phyloP scores from a whole-genome alignment of 2,888 invertebrate species.

The Sinelater perroti region DNA sequence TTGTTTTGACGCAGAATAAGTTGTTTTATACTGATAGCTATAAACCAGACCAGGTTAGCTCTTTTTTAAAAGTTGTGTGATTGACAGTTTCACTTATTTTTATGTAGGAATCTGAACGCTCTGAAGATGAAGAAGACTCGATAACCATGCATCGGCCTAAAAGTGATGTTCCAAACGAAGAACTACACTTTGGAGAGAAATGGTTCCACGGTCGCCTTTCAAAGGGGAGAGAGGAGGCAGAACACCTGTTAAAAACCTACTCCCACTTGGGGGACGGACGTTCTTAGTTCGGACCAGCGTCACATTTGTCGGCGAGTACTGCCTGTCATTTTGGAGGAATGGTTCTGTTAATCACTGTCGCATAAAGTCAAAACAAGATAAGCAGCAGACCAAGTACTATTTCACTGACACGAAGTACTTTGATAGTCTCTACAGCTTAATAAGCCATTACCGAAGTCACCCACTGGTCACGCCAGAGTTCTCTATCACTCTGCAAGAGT shows the following conservation, averaged over 20 bases:
- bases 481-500: slow-evolving; percentile 84
- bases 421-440: slow-evolving; percentile 90
- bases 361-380: slow-evolving; percentile 88
- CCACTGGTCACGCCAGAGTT: slow-evolving; percentile 91
- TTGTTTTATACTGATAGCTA: slow-evolving; percentile 85
- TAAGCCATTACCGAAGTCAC: slow-evolving; percentile 87
- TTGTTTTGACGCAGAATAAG: slow-evolving; percentile 88
- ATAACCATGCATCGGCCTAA: slow-evolving; percentile 64
- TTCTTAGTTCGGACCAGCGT: slow-evolving; percentile 94
- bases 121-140: slow-evolving; percentile 61
- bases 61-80: neutral
- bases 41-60: slow-evolving; percentile 55
- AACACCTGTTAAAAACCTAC: slow-evolving; percentile 77
- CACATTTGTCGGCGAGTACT: slow-evolving; percentile 96
- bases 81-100: neutral
- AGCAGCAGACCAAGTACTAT: slow-evolving; percentile 89
- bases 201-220: slow-evolving; percentile 93
- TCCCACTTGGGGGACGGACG: slow-evolving; percentile 89
- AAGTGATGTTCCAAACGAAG: slow-evolving; percentile 80
- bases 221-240: slow-evolving; percentile 82
- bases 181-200: slow-evolving; percentile 89
- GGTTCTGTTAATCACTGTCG: slow-evolving; percentile 92
- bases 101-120: slow-evolving; percentile 50
- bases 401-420: slow-evolving; percentile 88
- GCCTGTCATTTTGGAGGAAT: slow-evolving; percentile 92